Conservation (phyloP, 2,888 invertebrate species). For the Sarcophaga caerulescens region DNA sequence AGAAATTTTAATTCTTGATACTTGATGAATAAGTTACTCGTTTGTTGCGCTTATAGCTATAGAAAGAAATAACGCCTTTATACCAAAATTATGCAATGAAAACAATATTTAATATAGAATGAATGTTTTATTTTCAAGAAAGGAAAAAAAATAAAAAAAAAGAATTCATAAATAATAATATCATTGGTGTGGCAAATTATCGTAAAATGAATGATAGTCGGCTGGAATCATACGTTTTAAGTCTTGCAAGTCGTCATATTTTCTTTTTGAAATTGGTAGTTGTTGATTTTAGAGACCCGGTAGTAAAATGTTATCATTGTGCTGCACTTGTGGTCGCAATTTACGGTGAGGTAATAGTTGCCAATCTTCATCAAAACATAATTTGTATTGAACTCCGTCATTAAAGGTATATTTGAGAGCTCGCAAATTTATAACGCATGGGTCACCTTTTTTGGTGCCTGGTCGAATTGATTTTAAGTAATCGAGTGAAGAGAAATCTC, state of each 20-base stretch:
- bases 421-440: constrained; percentile 43
- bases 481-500: constrained; percentile 52
- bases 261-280: constrained; percentile 61
- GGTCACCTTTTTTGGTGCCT: constrained; percentile 48
- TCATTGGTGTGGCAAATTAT: constrained; percentile 27
- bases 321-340: constrained; percentile 53
- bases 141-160: constrained; percentile 11
- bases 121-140: too few species aligned
- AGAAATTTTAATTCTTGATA: constrained; percentile 11
- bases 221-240: constrained; percentile 50
- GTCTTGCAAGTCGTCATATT: constrained; percentile 57
- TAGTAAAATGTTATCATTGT: constrained; percentile 54
- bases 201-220: constrained; percentile 35
- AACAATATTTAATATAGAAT: too few species aligned
- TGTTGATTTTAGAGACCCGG: constrained; percentile 59
- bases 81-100: too few species aligned
- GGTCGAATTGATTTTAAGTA: constrained; percentile 56
- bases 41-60: constrained; percentile 41
- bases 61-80: background rate
- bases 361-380: constrained; percentile 58
- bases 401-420: constrained; percentile 46
- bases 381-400: constrained; percentile 38
- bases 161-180: constrained; percentile 28
- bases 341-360: constrained; percentile 46
- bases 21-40: constrained; percentile 30